Evolutionary conservation across 2,888 invertebrate species (phyloP), one percentile per base, ranked within the genome.

Genomic region (Myopa testacea): DNA sequence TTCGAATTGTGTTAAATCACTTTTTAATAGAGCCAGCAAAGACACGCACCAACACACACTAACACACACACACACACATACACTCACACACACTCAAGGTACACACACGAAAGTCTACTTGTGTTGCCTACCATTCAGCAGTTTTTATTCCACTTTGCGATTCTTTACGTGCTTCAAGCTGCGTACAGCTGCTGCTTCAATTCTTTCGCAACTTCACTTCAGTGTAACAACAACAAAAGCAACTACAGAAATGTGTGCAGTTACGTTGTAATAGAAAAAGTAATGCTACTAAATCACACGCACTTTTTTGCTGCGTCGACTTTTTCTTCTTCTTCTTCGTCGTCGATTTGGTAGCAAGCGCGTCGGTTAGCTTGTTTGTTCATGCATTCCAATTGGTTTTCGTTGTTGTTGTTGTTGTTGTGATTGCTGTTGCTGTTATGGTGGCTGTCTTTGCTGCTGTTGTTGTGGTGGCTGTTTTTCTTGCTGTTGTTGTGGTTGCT

Each of bases 41-140:
- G 19, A 68, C 45, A 68, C 68, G 70, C 37, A 26, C 26, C 10
- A 3, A 12, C 68, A 19, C n/a, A 3, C 55, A 72, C 76, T 2
- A 26, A 77, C 52, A 80, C 50, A 82, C 75, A 60, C 70, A 80
- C 37, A 70, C 60, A 75, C 78, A 67, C 10, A 16, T 12, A 75
- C 72, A 71, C 63, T 70, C 68, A 26, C 52, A 68, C 10, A 19
- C 45, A 8, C 45, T 10, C 45, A 45, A 45, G 7, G 2, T 26
- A 26, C 26, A 26, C 45, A 45, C 10, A 45, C 45, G 10, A 45
- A 45, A 3, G 45, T 45, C 45, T 3, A 45, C 45, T 45, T 45
- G 45, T 45, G 45, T 45, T 45, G 6, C 45, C 3, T 45, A 1
- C 7, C 45, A 45, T 45, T 45, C 45, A 45, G 45, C 45, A 45